Evolutionary conservation across 2,888 invertebrate species (phyloP).

Genomic region (Caenorhabditis angaria): DNA sequence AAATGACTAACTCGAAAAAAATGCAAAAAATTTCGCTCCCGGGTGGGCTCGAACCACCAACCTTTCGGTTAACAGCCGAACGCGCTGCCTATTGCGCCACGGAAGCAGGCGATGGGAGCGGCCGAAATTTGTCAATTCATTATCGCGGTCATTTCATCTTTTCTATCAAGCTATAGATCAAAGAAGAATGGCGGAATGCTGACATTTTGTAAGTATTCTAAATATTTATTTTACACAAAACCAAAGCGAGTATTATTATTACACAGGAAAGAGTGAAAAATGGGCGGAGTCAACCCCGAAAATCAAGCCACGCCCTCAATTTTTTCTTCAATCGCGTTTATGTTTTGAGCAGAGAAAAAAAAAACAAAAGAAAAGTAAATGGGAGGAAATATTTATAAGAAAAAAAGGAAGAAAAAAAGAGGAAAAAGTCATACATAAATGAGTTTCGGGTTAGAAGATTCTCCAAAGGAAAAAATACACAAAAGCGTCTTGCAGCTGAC

Average conservation of each 20-base stretch:
- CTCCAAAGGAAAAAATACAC: background rate
- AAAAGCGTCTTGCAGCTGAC: background rate
- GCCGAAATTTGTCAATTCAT: background rate
- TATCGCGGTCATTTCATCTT: background rate
- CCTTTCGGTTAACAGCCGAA: slow-evolving; percentile 72
- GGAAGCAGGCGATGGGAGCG: background rate
- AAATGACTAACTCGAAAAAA: background rate
- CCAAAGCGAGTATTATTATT: too few species aligned
- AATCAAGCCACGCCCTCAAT: background rate
- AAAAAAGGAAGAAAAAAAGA: slow-evolving; percentile 4
- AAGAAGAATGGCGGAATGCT: too few species aligned
- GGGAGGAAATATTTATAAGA: background rate
- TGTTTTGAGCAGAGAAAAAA: background rate
- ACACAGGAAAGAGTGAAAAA: background rate
- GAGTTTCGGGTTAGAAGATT: background rate
- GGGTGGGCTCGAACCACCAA: slow-evolving; percentile 69
- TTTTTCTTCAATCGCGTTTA: background rate
- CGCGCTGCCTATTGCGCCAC: slow-evolving; percentile 62
- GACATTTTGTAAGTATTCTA: too few species aligned
- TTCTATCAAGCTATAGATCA: too few species aligned
- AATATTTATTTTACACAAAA: slow-evolving; percentile 1
- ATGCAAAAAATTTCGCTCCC: slow-evolving; percentile 8
- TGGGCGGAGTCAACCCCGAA: background rate
- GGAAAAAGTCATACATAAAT: slow-evolving; percentile 6
- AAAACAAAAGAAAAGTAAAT: background rate